These are phyloP conservation scores for Drosophila virilis DNA, from an alignment of 1,140 invertebrate genomes.

Conservation along the genomic window DNA sequence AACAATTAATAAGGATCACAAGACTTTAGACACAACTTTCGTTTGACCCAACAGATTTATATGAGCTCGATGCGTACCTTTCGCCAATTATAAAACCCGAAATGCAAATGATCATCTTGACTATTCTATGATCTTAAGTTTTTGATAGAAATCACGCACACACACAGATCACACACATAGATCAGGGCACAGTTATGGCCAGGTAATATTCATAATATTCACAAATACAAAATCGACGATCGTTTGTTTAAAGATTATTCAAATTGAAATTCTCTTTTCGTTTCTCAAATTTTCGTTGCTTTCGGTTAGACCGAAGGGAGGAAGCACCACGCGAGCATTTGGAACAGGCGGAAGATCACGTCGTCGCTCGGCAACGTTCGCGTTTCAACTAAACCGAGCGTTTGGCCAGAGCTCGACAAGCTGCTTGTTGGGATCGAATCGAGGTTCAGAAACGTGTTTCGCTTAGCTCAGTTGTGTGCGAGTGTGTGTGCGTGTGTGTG, in stretches of 20 bases:
- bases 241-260: slow-evolving; percentile 54
- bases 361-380: slow-evolving; percentile 65
- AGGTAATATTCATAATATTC: slow-evolving; percentile 45
- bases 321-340: slow-evolving; percentile 56
- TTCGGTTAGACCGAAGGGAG: slow-evolving; percentile 49
- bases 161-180: neutral
- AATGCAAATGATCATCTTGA: slow-evolving; percentile 87
- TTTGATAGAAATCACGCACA: slow-evolving; percentile 16
- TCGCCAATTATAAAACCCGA: slow-evolving; percentile 88
- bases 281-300: neutral
- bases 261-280: slow-evolving; percentile 39
- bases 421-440: slow-evolving; percentile 18
- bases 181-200: slow-evolving; percentile 45
- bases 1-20: slow-evolving; percentile 14
- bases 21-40: slow-evolving; percentile 55
- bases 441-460: slow-evolving; percentile 65
- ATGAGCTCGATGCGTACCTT: slow-evolving; percentile 84
- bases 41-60: slow-evolving; percentile 39
- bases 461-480: slow-evolving; percentile 42
- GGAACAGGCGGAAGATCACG: slow-evolving; percentile 42
- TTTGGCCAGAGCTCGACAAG: slow-evolving; percentile 29
- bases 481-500: slow-evolving; percentile 19
- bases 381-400: slow-evolving; percentile 78
- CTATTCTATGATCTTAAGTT: slow-evolving; percentile 15
- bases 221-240: slow-evolving; percentile 26